These are phyloP conservation scores for Ephydatia muelleri DNA, from an alignment of 37 sponge, comb jelly and placozoan species.

Conservation along the genomic window DNA sequence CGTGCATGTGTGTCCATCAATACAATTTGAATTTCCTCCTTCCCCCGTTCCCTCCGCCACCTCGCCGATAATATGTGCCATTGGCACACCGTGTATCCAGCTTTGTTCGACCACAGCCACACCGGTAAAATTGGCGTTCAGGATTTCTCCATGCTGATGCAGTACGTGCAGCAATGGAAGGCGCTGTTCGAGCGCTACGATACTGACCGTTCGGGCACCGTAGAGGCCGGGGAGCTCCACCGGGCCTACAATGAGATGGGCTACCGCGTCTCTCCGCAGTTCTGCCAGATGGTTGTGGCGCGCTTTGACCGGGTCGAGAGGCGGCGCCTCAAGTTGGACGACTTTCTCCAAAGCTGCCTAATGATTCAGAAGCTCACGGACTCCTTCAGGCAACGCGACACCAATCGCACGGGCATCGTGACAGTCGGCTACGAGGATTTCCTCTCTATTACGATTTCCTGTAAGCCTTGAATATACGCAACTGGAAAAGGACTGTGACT, in stretches of 20 bases:
- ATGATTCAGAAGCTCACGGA: conserved; percentile 79
- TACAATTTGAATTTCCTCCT: not conserved
- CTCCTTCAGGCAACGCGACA: conserved; percentile 71
- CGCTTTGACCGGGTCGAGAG: conserved; percentile 57
- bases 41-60: too few species aligned
- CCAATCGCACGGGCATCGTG: conserved; percentile 68
- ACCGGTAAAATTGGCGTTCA: conserved; percentile 78
- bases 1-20: too few species aligned
- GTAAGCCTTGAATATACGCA: conserved; percentile 78
- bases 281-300: conserved; percentile 64
- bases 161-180: conserved; percentile 85
- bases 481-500: too few species aligned
- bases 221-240: conserved; percentile 72
- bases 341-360: conserved; percentile 87
- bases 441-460: conserved; percentile 82
- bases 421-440: conserved; percentile 85
- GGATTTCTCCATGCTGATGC: conserved; percentile 81
- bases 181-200: conserved; percentile 80
- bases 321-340: conserved; percentile 70
- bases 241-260: conserved; percentile 88
- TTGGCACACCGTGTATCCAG: conserved; percentile 11
- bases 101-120: conserved; percentile 72
- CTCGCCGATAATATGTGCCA: not conserved
- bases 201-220: conserved; percentile 77
- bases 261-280: conserved; percentile 54